Conservation (phyloP, 2,888 invertebrate genomes). For the Gandaritis pyraliata region DNA sequence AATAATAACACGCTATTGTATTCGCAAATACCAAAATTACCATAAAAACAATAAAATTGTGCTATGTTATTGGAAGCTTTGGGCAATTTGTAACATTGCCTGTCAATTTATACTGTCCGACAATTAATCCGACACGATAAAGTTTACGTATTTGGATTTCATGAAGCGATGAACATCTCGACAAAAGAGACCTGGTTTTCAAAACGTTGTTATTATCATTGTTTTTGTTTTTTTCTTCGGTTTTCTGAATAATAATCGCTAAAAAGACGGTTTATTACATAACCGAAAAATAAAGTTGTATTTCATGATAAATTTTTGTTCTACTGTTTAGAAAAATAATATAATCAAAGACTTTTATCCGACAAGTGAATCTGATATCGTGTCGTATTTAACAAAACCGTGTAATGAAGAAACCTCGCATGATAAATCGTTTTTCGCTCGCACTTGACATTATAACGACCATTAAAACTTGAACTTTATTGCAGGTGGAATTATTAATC, state of each 20-base stretch:
- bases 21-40: constrained; percentile 22
- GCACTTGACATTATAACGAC: constrained; percentile 23
- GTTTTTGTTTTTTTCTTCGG: too few relatives aligned
- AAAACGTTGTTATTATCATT: too few relatives aligned
- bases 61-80: constrained; percentile 19
- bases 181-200: too few relatives aligned
- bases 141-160: not conserved
- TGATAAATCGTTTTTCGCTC: constrained; percentile 20
- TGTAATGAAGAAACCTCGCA: constrained; percentile 16
- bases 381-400: constrained; percentile 10
- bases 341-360: too few relatives aligned
- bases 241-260: too few relatives aligned
- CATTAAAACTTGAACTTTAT: constrained; percentile 31
- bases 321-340: too few relatives aligned
- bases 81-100: constrained; percentile 19
- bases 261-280: too few relatives aligned
- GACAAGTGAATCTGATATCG: constrained; percentile 10
- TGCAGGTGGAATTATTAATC: constrained; percentile 15
- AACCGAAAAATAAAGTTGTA: too few relatives aligned
- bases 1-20: constrained; percentile 25
- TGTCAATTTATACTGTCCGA: constrained; percentile 15
- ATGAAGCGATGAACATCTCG: too few relatives aligned
- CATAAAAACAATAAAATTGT: constrained; percentile 27
- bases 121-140: not conserved
- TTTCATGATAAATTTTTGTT: too few relatives aligned